These are phyloP conservation scores for Stictonetta naevosa DNA, from an alignment of 2,113 vertebrate genomes.

Conservation along the genomic window DNA sequence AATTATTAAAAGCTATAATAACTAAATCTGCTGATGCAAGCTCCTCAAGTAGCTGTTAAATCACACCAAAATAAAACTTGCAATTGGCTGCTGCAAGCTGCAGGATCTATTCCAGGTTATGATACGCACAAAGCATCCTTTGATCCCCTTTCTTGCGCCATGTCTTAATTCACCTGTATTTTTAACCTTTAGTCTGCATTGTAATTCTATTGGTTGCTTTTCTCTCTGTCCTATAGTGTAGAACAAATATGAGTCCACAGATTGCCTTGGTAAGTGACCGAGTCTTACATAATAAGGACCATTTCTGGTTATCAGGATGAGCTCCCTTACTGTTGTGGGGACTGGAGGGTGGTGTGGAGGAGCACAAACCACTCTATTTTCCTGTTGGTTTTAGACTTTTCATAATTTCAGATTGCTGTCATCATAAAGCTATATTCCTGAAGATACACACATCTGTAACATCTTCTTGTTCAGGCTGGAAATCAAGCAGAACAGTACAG, in stretches of 20 bases:
- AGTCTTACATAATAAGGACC: not conserved
- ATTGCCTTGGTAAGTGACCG: not conserved
- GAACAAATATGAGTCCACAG: not conserved
- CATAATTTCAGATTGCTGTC: not conserved
- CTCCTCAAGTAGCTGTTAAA: not conserved
- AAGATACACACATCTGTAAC: not conserved
- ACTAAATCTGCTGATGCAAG: not conserved
- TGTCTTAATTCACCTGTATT: not conserved
- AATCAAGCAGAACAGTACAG: not conserved
- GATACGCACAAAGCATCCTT: not conserved
- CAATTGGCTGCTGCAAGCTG: not conserved
- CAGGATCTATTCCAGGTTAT: constrained; percentile 29
- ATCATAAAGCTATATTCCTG: not conserved
- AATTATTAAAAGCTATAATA: not conserved
- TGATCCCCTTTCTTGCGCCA: not conserved
- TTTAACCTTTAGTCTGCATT: constrained; percentile 1
- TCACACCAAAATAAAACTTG: not conserved
- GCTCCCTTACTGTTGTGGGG: not conserved
- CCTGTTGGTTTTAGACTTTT: not conserved
- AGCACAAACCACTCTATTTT: not conserved
- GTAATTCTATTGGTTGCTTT: not conserved
- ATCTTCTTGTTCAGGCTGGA: not conserved
- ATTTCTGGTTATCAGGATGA: not conserved
- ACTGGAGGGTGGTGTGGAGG: not conserved
- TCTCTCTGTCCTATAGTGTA: not conserved